Evolutionary conservation across 2,113 vertebrate species (phyloP).

Genomic region (human): DNA sequence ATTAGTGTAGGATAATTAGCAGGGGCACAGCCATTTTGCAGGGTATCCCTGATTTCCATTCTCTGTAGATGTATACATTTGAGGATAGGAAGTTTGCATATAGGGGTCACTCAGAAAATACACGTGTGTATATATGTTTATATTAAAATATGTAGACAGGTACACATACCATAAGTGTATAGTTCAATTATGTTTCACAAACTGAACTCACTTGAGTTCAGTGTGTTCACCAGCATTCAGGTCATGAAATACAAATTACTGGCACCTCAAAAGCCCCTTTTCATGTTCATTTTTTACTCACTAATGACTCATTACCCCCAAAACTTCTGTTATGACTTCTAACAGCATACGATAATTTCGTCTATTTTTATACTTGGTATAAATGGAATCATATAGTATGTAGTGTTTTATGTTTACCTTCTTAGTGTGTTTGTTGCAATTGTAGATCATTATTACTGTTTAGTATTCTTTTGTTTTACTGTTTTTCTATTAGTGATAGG

Average conservation of each 20-base stretch:
- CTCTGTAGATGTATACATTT: neutral
- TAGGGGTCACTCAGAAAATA: neutral
- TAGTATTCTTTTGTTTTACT: neutral
- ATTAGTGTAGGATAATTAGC: neutral
- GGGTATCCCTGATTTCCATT: neutral
- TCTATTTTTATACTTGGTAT: neutral
- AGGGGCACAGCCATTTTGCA: neutral
- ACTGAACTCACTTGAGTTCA: neutral
- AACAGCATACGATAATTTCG: neutral
- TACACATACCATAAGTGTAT: neutral
- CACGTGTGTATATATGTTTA: neutral
- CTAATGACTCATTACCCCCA: neutral
- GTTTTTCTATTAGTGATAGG: neutral
- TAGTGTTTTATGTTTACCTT: neutral
- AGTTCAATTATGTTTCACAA: neutral
- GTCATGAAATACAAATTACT: conserved; percentile 11
- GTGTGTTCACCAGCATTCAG: neutral
- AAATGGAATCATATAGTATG: neutral
- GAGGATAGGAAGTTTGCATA: neutral
- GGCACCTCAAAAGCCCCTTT: neutral
- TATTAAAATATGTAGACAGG: neutral
- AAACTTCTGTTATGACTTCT: neutral
- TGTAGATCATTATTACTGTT: neutral
- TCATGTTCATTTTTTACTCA: neutral
- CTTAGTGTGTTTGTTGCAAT: neutral